Conservation (phyloP, 2,113 vertebrate species). For the Amphiprion percula region DNA sequence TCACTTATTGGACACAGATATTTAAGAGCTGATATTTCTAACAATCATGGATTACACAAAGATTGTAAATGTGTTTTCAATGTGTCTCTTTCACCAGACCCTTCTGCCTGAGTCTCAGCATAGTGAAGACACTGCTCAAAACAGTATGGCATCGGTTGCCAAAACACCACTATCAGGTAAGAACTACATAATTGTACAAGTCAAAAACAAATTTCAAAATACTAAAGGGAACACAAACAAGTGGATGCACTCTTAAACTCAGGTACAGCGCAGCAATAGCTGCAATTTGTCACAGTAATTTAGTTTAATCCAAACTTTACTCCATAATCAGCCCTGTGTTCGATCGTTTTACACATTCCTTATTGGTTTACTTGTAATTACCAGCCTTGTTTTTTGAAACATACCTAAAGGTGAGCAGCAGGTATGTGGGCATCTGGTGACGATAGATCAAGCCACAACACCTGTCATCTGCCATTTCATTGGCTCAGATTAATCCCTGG, state of each 20-base stretch:
- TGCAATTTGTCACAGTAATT: not conserved
- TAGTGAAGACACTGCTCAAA: slow-evolving; percentile 62
- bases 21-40: slow-evolving; percentile 2
- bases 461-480: slow-evolving; percentile 13
- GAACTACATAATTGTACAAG: not conserved
- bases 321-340: not conserved
- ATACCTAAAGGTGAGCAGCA: slow-evolving; percentile 20
- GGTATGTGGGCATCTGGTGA: not conserved
- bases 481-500: slow-evolving; percentile 52
- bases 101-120: slow-evolving; percentile 70
- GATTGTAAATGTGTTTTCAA: not conserved
- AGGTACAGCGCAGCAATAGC: not conserved
- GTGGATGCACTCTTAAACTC: fast-evolving
- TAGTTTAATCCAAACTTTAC: not conserved
- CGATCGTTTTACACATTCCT: not conserved
- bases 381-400: not conserved
- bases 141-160: slow-evolving; percentile 76
- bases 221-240: not conserved
- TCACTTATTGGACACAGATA: slow-evolving; percentile 12
- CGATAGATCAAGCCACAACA: slow-evolving; percentile 9
- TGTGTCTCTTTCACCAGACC: slow-evolving; percentile 62
- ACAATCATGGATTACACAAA: not conserved
- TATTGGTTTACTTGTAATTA: not conserved
- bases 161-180: slow-evolving; percentile 79
- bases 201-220: not conserved